Evolutionary conservation across 2,888 invertebrate species (phyloP).

Genomic region (Strigamia maritima): DNA sequence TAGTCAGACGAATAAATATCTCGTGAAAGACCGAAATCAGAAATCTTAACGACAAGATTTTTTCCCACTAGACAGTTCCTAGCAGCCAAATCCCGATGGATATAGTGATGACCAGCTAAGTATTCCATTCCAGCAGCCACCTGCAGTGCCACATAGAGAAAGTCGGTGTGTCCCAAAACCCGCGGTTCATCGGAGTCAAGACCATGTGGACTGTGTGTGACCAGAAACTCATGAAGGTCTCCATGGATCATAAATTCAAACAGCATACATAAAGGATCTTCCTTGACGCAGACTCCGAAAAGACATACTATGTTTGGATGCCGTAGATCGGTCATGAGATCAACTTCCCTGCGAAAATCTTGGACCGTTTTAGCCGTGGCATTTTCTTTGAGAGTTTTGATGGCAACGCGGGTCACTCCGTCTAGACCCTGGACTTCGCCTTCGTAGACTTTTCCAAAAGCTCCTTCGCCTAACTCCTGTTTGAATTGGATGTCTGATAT

Average conservation of each 20-base stretch:
- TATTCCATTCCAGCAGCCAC: slow-evolving; percentile 68
- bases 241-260: slow-evolving; percentile 97
- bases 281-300: slow-evolving; percentile 82
- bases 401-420: slow-evolving; percentile 70
- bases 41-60: slow-evolving; percentile 91
- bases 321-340: slow-evolving; percentile 86
- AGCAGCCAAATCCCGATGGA: slow-evolving; percentile 71
- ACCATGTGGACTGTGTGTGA: slow-evolving; percentile 78
- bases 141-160: slow-evolving; percentile 85
- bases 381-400: slow-evolving; percentile 91
- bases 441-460: slow-evolving; percentile 96
- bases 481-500: slow-evolving; percentile 73
- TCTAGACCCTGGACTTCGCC: slow-evolving; percentile 67
- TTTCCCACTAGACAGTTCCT: slow-evolving; percentile 95
- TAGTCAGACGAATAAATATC: slow-evolving; percentile 87
- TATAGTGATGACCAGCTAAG: slow-evolving; percentile 54
- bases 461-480: slow-evolving; percentile 91
- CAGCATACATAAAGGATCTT: slow-evolving; percentile 89
- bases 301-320: slow-evolving; percentile 96
- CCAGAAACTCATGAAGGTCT: slow-evolving; percentile 92
- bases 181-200: slow-evolving; percentile 55
- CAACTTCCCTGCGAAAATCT: slow-evolving; percentile 91
- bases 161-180: slow-evolving; percentile 63
- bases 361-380: slow-evolving; percentile 85
- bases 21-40: slow-evolving; percentile 88